phyloP scores from a whole-genome alignment of 2,797 vertebrate genomes.

The Hybognathus amarus region DNA sequence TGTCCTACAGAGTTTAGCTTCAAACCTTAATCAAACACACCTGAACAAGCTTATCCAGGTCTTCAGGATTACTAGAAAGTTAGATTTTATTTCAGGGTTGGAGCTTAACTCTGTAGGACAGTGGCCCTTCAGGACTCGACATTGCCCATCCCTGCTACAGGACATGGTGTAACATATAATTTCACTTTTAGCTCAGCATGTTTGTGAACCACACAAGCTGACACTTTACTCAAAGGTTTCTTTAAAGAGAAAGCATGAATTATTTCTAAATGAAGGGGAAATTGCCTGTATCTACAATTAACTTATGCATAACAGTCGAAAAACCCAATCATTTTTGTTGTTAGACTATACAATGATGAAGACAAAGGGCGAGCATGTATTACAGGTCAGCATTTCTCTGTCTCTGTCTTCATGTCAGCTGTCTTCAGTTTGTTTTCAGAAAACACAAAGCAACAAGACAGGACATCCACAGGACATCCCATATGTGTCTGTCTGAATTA shows the following conservation, averaged over 20 bases:
- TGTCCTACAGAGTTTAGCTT: too few species aligned
- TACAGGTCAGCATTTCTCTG: conserved; percentile 2
- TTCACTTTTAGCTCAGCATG: neutral
- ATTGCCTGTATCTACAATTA: neutral
- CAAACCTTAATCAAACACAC: too few species aligned
- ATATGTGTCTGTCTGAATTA: conserved; percentile 17
- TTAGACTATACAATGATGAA: conserved; percentile 8
- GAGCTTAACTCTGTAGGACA: too few species aligned
- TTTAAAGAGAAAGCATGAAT: neutral
- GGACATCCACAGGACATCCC: conserved; percentile 14
- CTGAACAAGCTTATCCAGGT: too few species aligned
- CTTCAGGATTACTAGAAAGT: too few species aligned
- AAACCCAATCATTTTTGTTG: neutral
- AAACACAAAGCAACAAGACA: conserved; percentile 6
- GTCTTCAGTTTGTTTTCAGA: conserved; percentile 10
- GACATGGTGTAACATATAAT: neutral
- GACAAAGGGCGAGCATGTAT: neutral
- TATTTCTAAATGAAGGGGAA: neutral
- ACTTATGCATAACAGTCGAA: neutral
- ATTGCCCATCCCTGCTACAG: too few species aligned
- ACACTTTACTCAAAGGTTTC: neutral
- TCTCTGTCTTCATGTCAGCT: neutral
- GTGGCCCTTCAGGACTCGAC: too few species aligned
- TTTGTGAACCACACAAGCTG: neutral
- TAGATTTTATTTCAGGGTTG: too few species aligned